Base-by-base conservation (phyloP, 1,140 invertebrate species). In the Euura lappo region DNA sequence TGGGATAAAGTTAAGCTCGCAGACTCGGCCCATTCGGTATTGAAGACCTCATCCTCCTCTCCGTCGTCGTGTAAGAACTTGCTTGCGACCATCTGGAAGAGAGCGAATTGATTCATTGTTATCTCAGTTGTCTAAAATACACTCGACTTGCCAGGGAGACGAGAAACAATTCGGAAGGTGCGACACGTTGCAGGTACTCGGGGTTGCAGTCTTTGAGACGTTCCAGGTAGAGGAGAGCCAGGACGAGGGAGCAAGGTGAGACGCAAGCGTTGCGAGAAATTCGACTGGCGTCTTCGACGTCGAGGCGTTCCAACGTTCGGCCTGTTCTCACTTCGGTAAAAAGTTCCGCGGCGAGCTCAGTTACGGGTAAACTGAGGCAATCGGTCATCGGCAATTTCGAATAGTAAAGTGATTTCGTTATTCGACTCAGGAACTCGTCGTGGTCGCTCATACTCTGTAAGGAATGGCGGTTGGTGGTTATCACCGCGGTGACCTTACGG, bases 51-150 rank as follows among this genome's bases (percentile, higher is more conserved):
- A 82, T 96, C 94, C 77, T 95, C 93, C 87, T 96, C 94, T 69
- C 96, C 97, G 85, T 96, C 94, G 83, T 98, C 97, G 84, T 96
- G 93, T 78, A 98, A 89, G 87, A 96, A 98, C 90, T 99, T 99
- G 79, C 95, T 97, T 44, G 97, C 97, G 79, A 98, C 93, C 93
- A 99, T 94, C 97, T 98, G 81, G 28, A 89, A 78, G 80, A 78
- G 79, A 75, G 79, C 11, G 64, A 1, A 68, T 76, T 72, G 69
- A 6, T 28, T 28, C 28, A 28, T 28, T 68, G 51, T 7, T 6
- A 73, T 60, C 6, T 67, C 10, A 43, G n/a, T 70, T 6, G 4
- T 28, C 28, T 28, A 0, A 28, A 66, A 72, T 64, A 70, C 70
- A 67, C 45, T 74, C 74, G 73, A 85, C 85, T 88, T 91, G 98